phyloP scores from a whole-genome alignment of 1,140 invertebrate genomes.

The Apocrypta bakeri region DNA sequence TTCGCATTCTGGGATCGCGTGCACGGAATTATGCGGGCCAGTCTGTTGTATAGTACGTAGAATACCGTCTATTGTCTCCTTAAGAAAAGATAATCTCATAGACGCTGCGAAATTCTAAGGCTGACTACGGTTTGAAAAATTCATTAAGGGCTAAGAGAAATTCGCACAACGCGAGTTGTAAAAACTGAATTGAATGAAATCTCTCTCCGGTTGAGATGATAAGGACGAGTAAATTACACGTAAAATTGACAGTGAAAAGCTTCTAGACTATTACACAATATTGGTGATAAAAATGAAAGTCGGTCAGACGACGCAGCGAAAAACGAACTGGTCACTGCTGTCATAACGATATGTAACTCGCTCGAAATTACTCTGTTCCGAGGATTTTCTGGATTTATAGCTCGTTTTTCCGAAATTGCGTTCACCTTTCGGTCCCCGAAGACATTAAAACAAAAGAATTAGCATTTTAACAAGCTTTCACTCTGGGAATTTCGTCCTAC shows the following conservation, averaged over 20 bases:
- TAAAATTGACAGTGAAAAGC: background rate
- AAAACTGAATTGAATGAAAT: too few relatives aligned
- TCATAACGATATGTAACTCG: background rate
- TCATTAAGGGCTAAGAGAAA: too few relatives aligned
- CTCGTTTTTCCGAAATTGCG: too few relatives aligned
- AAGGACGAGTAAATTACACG: background rate
- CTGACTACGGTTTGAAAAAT: too few relatives aligned
- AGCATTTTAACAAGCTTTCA: background rate
- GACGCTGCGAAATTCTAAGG: too few relatives aligned
- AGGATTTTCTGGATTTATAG: too few relatives aligned
- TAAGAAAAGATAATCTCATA: too few relatives aligned
- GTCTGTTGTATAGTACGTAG: too few relatives aligned
- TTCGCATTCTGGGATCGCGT: background rate
- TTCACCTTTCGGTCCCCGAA: background rate
- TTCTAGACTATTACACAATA: background rate
- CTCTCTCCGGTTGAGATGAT: too few relatives aligned
- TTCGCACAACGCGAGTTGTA: too few relatives aligned
- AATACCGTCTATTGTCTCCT: too few relatives aligned
- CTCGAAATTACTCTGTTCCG: too few relatives aligned
- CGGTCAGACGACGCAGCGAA: background rate
- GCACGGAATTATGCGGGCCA: background rate
- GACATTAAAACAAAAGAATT: background rate
- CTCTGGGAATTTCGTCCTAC: background rate
- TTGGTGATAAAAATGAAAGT: background rate
- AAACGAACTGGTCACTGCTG: background rate